Evolutionary conservation across 2,113 vertebrate genomes (phyloP).

Genomic region (Mus musculus): DNA sequence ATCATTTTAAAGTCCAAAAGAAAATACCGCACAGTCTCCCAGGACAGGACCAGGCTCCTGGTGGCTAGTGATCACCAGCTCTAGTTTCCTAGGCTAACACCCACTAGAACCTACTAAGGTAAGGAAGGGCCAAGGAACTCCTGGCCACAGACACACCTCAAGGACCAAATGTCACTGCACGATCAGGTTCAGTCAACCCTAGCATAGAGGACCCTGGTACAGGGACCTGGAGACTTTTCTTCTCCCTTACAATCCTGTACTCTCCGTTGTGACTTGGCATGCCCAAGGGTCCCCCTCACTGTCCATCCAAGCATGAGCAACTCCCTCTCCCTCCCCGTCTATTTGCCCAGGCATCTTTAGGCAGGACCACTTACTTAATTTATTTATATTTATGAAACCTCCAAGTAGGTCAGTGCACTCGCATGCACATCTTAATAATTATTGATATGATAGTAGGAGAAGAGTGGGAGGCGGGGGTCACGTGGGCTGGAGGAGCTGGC

Average conservation of each 20-base stretch:
- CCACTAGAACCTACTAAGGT: background rate
- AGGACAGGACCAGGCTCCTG: background rate
- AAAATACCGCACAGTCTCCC: background rate
- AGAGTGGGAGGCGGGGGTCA: background rate
- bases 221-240: background rate
- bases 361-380: conserved; percentile 42
- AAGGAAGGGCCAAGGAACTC: background rate
- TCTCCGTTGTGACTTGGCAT: background rate
- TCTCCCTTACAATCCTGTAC: background rate
- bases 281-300: background rate
- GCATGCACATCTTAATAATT: conserved; percentile 82
- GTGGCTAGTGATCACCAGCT: background rate
- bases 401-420: conserved; percentile 83
- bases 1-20: background rate
- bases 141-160: rapidly evolving
- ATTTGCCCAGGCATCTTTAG: conserved; percentile 51
- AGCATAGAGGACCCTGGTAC: rapidly evolving
- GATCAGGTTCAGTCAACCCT: background rate
- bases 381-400: conserved; percentile 79
- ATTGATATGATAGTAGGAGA: conserved; percentile 73
- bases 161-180: background rate
- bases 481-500: background rate
- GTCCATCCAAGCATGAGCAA: background rate
- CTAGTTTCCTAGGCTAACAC: background rate
- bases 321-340: background rate